phyloP scores from a whole-genome alignment of 1,140 invertebrate genomes.

The Drosophila takahashii region DNA sequence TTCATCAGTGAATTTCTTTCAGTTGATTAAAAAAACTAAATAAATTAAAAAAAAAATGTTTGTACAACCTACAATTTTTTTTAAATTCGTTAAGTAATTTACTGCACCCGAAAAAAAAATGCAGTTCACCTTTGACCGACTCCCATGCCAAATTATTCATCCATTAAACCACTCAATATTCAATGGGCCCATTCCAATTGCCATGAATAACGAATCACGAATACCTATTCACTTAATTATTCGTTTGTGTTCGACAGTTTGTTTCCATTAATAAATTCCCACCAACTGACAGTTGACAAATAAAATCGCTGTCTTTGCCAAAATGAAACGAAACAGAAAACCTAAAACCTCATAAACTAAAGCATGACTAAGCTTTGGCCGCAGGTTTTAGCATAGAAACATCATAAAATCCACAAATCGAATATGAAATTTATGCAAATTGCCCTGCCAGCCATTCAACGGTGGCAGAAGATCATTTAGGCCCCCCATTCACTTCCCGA shows the following conservation, averaged over 20 bases:
- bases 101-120: background rate
- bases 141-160: slow-evolving; percentile 17
- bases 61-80: too few species aligned
- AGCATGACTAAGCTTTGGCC: slow-evolving; percentile 45
- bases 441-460: slow-evolving; percentile 38
- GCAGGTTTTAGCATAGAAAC: slow-evolving; percentile 52
- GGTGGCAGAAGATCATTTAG: slow-evolving; percentile 63
- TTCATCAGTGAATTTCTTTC: background rate
- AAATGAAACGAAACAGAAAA: slow-evolving; percentile 17
- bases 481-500: slow-evolving; percentile 12
- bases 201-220: slow-evolving; percentile 23
- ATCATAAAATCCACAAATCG: slow-evolving; percentile 58
- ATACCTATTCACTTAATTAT: slow-evolving; percentile 35
- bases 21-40: background rate
- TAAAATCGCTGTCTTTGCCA: slow-evolving; percentile 41
- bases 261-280: slow-evolving; percentile 61
- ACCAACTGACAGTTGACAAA: slow-evolving; percentile 54
- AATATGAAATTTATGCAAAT: slow-evolving; percentile 59
- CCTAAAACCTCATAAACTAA: slow-evolving; percentile 48
- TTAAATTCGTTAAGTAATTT: too few species aligned
- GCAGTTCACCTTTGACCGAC: slow-evolving; percentile 9
- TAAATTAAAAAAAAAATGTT: too few species aligned
- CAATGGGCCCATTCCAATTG: slow-evolving; percentile 23
- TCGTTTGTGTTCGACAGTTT: slow-evolving; percentile 43
- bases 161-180: slow-evolving; percentile 29